Conservation (phyloP, 2,113 vertebrate genomes). For the Mola mola region DNA sequence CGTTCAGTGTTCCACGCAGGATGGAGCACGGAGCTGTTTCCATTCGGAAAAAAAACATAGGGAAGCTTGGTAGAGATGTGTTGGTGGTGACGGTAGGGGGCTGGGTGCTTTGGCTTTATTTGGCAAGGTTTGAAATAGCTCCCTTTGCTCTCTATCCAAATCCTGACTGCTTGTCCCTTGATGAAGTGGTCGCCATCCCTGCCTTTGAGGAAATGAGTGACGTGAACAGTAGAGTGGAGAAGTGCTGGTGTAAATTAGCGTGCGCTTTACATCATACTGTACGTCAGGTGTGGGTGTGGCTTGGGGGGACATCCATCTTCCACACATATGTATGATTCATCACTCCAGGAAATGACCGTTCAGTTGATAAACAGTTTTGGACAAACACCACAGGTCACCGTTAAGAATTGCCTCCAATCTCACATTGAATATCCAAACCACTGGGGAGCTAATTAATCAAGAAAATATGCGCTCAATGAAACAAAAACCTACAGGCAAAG, state of each 20-base stretch:
- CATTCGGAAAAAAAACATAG: constrained; percentile 52
- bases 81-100: not conserved
- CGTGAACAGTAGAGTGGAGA: constrained; percentile 46
- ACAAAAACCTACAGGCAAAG: constrained; percentile 7
- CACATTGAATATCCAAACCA: constrained; percentile 3
- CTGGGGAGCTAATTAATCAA: constrained; percentile 22
- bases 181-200: constrained; percentile 51
- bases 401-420: constrained; percentile 35
- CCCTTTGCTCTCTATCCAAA: constrained; percentile 1
- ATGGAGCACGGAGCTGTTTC: constrained; percentile 14
- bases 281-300: constrained; percentile 52
- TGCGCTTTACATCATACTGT: constrained; percentile 60
- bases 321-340: constrained; percentile 58
- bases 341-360: constrained; percentile 58
- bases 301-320: constrained; percentile 43
- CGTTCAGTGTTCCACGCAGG: constrained; percentile 63
- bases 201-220: constrained; percentile 59
- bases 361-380: constrained; percentile 60
- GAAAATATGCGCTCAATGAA: constrained; percentile 17
- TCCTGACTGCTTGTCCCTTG: constrained; percentile 27
- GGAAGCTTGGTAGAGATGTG: constrained; percentile 19
- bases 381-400: constrained; percentile 33
- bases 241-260: constrained; percentile 60
- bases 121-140: constrained; percentile 37
- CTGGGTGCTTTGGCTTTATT: constrained; percentile 37